Conservation (phyloP, 2,888 invertebrate species). For the Hemaris fuciformis region DNA sequence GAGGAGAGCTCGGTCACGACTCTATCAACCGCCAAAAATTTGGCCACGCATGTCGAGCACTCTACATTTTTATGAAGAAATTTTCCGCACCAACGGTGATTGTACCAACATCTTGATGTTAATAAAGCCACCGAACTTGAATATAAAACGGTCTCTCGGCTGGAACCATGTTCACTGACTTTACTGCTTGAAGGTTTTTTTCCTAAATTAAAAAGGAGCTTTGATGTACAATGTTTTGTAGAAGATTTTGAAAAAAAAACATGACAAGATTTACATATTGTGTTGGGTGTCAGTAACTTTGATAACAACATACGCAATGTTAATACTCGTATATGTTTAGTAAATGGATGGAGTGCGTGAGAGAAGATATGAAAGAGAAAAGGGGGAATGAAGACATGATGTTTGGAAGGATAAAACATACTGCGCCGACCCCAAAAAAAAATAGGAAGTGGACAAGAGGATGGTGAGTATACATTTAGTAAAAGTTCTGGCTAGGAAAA, state of each 20-base stretch:
- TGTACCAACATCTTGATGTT: neutral
- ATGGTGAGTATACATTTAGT: too few relatives aligned
- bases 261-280: neutral
- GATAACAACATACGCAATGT: too few relatives aligned
- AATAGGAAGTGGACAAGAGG: too few relatives aligned
- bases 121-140: slow-evolving; percentile 6
- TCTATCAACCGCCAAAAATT: slow-evolving; percentile 5
- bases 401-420: too few relatives aligned
- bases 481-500: too few relatives aligned
- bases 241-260: neutral
- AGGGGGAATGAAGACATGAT: too few relatives aligned
- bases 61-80: slow-evolving; percentile 31
- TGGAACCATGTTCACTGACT: neutral
- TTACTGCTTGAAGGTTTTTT: neutral
- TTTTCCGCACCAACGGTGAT: slow-evolving; percentile 22
- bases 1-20: neutral
- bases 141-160: neutral
- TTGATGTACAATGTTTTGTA: neutral
- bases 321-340: too few relatives aligned
- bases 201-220: neutral
- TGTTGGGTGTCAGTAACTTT: too few relatives aligned
- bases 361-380: too few relatives aligned
- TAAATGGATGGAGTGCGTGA: too few relatives aligned
- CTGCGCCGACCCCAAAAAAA: too few relatives aligned
- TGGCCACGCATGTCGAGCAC: slow-evolving; percentile 17